Evolutionary conservation across 2,888 invertebrate genomes (phyloP).

Genomic region (Pachymerium ferrugineum): DNA sequence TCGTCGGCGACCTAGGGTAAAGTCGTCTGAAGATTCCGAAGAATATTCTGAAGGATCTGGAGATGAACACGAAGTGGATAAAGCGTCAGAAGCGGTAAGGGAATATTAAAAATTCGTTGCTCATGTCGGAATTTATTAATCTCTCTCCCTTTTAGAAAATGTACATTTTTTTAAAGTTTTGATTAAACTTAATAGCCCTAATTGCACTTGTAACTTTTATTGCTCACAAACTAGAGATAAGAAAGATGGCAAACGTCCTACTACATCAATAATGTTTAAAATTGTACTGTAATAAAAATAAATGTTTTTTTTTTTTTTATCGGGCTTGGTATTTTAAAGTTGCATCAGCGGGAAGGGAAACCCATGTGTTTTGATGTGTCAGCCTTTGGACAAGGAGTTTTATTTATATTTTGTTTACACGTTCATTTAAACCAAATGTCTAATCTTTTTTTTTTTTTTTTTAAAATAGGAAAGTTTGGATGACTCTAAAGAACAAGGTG

Average conservation of each 20-base stretch:
- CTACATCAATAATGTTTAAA: no score
- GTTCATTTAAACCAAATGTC: neutral
- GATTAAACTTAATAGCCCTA: neutral
- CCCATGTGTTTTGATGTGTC: no score
- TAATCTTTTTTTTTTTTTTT: conserved; percentile 7
- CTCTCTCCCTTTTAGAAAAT: neutral
- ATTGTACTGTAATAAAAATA: no score
- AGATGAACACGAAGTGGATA: conserved; percentile 33
- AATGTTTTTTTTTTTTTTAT: no score
- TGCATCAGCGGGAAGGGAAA: no score
- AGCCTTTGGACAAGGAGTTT: no score
- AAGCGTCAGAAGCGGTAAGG: conserved; percentile 32
- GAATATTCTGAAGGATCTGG: conserved; percentile 34
- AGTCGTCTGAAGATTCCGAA: conserved; percentile 35
- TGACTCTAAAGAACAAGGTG: conserved; percentile 28
- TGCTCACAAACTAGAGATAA: no score
- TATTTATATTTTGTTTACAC: neutral
- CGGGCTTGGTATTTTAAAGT: no score
- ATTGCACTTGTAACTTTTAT: no score
- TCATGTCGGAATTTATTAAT: neutral
- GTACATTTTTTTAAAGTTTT: neutral
- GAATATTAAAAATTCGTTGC: neutral
- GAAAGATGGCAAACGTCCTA: no score
- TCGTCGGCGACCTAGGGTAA: conserved; percentile 32
- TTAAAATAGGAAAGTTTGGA: conserved; percentile 30